Evolutionary conservation across 2,888 invertebrate genomes (phyloP), one percentile per base, ranked within the genome.

Genomic region (Linyphia triangularis): DNA sequence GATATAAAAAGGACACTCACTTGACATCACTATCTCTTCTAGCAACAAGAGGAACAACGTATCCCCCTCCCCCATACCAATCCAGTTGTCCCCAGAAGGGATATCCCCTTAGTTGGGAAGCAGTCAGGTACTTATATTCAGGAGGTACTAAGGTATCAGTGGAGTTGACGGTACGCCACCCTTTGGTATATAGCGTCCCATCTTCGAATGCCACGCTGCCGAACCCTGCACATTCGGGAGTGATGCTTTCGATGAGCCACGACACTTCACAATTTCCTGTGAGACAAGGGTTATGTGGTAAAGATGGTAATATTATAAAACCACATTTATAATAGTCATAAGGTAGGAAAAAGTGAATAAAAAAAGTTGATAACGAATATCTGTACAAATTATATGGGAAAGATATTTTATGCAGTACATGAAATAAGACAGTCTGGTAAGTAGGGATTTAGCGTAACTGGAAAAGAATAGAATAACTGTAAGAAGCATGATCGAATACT

Each of bases 1-100:
- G n/a, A n/a, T n/a, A n/a, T n/a, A n/a, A 16, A 51, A 51, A 51
- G 13, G 1, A 51, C 9, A 51, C 51, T 51, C 13, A 51, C 51
- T n/a, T n/a, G n/a, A 89, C 61, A 9, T 75, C 89, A 72, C 70
- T 84, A 26, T 85, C 86, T 57, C 75, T 28, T n/a, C 91, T 91
- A 7, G 92, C 92, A 16, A 91, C 90, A n/a, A 93, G 90, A 16
- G 92, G 91, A 0, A 92, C 92, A 7, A 93, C 92, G 90, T 94
- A 94, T 0, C 94, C 94, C 3, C 94, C 94, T 0, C 93, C 93
- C 43, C 92, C 90, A 91, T 94, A 94, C 30, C 92, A 79, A 59
- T 91, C 92, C 73, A 92, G 91, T 13, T 90, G 90, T 0, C 93
- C 93, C 91, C 92, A 92, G 91, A 92, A 92, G 0, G 93, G 93